Evolutionary conservation across 2,113 vertebrate species (phyloP).

Genomic region (Halcyon senegalensis): DNA sequence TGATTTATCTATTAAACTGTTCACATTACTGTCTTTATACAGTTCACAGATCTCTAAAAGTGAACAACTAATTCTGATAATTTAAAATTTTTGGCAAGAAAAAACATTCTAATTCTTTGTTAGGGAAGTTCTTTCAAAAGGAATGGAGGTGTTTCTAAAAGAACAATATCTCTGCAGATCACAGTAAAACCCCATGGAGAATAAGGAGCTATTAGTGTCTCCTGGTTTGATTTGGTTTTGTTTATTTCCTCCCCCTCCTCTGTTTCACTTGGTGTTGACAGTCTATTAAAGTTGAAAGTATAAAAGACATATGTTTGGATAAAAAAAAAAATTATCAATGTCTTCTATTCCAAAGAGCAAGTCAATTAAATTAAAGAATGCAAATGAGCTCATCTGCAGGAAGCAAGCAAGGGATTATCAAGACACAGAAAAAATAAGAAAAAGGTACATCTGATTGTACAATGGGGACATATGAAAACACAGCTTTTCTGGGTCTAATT

Average conservation of each 20-base stretch:
- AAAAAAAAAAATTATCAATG: background rate
- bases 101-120: background rate
- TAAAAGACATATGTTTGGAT: background rate
- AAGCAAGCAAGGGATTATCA: background rate
- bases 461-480: background rate
- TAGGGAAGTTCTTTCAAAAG: background rate
- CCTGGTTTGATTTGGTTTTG: background rate
- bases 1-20: background rate
- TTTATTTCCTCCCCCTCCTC: background rate
- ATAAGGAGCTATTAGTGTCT: background rate
- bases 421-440: background rate
- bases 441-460: background rate
- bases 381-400: background rate
- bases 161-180: background rate
- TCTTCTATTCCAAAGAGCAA: background rate
- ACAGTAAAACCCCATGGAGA: background rate
- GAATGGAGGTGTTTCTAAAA: background rate
- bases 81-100: background rate
- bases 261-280: background rate
- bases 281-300: background rate
- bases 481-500: background rate
- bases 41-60: background rate
- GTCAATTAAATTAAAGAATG: slow-evolving; percentile 25
- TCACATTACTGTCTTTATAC: background rate
- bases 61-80: background rate